Evolutionary conservation across 2,113 vertebrate species (phyloP), one percentile per base, ranked within the genome.

Genomic region (Verasper variegatus): DNA sequence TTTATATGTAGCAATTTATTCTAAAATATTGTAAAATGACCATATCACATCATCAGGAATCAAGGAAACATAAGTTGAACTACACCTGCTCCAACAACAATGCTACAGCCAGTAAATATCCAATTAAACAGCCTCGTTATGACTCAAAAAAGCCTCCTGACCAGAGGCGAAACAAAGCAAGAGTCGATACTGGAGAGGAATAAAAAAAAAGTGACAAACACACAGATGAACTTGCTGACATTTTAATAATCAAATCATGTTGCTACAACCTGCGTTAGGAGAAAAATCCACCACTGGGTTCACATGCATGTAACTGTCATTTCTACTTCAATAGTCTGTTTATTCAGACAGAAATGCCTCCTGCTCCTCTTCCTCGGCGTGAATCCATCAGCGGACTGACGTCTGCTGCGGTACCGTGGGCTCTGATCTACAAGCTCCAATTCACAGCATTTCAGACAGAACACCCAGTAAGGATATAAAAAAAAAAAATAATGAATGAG

Each of bases 231-330:
- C 18, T 71, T 79, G 26, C 14, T 79, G 66, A 82, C 12, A 17
- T 83, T 92, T 91, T 90, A 85, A 86, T 86, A 68, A 74, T 72
- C 1, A 67, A 31, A 49, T 59, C 20, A 51, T 73, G 45, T 72
- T 59, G 58, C 69, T 76, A 86, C 81, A 82, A 76, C 74, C 68
- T 68, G 85, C 37, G 75, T 83, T 51, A 57, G 67, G 64, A 68
- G 45, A 64, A 80, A 51, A 83, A 64, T 49, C 47, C 57, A 67
- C 27, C 49, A n/a, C 3, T n/a, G 49, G 23, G 17, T 49, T 60
- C 57, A 71, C 70, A 74, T 21, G 18, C 59, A 59, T 13, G 26
- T 45, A 59, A 40, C 54, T 24, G 31, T 54, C 23, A 40, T 42
- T 63, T 74, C 61, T 31, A 21, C 27, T 37, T 75, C 23, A 55